Base-by-base conservation (phyloP, 64 coral and sea anemone genomes). In the Porites lutea region DNA sequence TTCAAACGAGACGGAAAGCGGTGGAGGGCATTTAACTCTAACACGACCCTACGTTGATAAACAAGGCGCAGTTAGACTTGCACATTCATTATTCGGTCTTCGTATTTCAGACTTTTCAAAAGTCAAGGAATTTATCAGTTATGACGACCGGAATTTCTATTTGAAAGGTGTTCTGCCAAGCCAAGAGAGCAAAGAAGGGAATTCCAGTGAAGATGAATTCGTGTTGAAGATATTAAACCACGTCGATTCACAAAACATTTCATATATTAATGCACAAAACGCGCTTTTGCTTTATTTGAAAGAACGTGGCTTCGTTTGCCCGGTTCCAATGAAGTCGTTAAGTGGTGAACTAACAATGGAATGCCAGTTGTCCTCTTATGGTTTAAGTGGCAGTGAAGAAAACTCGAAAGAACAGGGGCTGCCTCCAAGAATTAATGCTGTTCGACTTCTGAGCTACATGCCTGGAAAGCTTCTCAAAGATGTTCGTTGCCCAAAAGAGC, bases 181-280 rank as follows among this genome's bases (percentile, higher is more conserved):
- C 6, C 67, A 45, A 58, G 18, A 22, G 11, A 37, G 16, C 3
- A 4, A 7, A 43, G 9, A 72, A 7, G 18, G 3, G 79, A 9
- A 46, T 13, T 13, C 48, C 15, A 53, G 23, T 7, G 45, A 78
- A 61, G 63, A 8, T 9, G 74, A 93, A 88, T 93, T 79, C 45
- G 83, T 93, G 4, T 52, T 93, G 73, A 93, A 93, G 85, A 76
- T 93, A 37, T 66, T 93, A 72, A 93, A 93, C 53, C 44, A 74
- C 48, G 59, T 71, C 11, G 91, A 93, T 57, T 93, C 91, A 6
- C 21, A 48, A 43, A 44, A 93, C 27, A 57, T 79, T 71, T 44
- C 23, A 44, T 79, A 13, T 44, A 65, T 93, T 16, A 52, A 93
- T 20, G 91, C 83, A 20, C 91, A 93, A n/a, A 93, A 93, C 75